Base-by-base conservation (phyloP, 1,140 invertebrate genomes). In the Leptinotarsa defecta region DNA sequence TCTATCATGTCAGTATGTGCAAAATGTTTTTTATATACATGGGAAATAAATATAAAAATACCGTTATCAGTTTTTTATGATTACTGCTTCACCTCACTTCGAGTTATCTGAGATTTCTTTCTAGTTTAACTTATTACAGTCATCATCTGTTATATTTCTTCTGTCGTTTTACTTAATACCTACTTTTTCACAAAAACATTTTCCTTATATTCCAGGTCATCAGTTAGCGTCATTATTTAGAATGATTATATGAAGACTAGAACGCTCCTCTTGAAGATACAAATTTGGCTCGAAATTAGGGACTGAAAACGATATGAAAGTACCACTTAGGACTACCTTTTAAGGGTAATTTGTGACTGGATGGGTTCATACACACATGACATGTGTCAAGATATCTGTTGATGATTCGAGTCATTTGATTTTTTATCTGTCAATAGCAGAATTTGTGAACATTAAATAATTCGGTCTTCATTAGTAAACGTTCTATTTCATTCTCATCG, bases 281-380 rank as follows among this genome's bases (percentile, higher is more conserved):
- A 57, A 57, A 57, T 57, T 57, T 43, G 34, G 17, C n/a, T 57
- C 52, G 15, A 13, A 19, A 57, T 57, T 57, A 43, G 52, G 52
- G 52, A 57, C n/a, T 57, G 52, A 57, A 57, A 57, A 19, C 52
- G 52, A 57, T n/a, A 57, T 57, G 52, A 57, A 57, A 57, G 52
- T 57, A 57, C 52, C 52, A 57, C 52, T 57, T 57, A 19, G 52
- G 8, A 8, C 8, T 57, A 57, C 52, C 52, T 57, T 57, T 57
- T 57, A n/a, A 57, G 52, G 52, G 52, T 57, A 57, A 57, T 57
- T 57, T 57, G 52, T 57, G 0, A 57, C 15, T 57, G 6, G 17
- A 57, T 57, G 34, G 34, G 34, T 43, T 43, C 34, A 57, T 17
- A 57, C 15, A 19, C 15, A 57, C 52, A 57, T 15, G n/a, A 15